phyloP scores from a whole-genome alignment of 2,888 invertebrate species.

The Pardosa pseudoannulata region DNA sequence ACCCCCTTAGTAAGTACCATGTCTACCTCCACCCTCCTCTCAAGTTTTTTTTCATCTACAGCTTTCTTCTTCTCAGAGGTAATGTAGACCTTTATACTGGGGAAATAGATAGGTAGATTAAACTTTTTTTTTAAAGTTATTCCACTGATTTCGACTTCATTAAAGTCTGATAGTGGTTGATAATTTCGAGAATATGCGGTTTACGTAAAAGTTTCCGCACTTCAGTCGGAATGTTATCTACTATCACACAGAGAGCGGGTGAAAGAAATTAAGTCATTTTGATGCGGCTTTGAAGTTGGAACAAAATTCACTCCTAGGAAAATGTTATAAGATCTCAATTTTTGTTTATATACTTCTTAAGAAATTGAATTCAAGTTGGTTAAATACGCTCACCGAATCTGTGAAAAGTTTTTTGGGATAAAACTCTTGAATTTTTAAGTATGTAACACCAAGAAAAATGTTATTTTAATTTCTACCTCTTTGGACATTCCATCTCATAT shows the following conservation, averaged over 20 bases:
- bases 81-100: conserved; percentile 22
- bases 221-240: not conserved
- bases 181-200: not conserved
- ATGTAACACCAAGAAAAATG: too few species aligned
- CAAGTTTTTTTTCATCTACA: not conserved
- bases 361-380: too few species aligned
- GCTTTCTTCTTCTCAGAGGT: not conserved
- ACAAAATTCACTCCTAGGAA: too few species aligned
- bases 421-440: too few species aligned
- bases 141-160: not conserved
- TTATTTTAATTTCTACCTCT: too few species aligned
- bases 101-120: conserved; percentile 62
- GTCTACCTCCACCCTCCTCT: not conserved
- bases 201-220: not conserved
- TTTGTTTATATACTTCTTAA: too few species aligned
- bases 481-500: too few species aligned
- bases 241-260: not conserved
- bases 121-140: conserved; percentile 19
- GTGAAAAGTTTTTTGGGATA: too few species aligned
- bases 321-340: too few species aligned
- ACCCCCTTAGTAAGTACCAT: not conserved
- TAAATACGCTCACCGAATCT: too few species aligned
- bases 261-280: not conserved
- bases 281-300: not conserved
- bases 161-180: not conserved